phyloP scores from a whole-genome alignment of 2,797 vertebrate genomes.

The Sternotherus odoratus region DNA sequence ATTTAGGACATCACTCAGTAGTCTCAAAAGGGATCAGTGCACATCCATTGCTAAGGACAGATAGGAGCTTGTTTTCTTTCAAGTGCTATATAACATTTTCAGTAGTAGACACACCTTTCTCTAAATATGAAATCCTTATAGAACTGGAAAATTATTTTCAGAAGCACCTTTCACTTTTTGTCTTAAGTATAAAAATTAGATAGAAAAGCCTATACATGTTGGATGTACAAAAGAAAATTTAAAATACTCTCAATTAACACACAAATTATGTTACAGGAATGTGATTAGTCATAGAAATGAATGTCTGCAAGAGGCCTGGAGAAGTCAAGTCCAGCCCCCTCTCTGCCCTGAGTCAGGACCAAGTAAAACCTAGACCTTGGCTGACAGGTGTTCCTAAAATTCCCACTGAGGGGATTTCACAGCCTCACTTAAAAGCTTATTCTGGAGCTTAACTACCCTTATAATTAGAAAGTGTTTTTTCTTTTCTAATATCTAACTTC shows the following conservation, averaged over 20 bases:
- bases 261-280: conserved; percentile 58
- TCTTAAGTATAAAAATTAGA: conserved; percentile 53
- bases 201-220: conserved; percentile 31
- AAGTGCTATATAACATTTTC: conserved; percentile 68
- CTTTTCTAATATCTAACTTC: neutral
- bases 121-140: neutral
- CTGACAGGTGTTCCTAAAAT: neutral
- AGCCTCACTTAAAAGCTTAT: neutral
- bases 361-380: neutral
- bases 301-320: neutral
- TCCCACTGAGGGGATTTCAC: neutral
- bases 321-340: neutral
- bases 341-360: neutral
- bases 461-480: neutral
- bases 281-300: neutral
- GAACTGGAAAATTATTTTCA: conserved; percentile 19
- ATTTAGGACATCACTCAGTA: conserved; percentile 75
- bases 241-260: conserved; percentile 42
- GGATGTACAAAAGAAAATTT: conserved; percentile 26
- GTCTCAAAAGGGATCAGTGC: conserved; percentile 64
- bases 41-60: conserved; percentile 40
- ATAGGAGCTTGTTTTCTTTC: conserved; percentile 52
- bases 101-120: conserved; percentile 62
- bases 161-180: conserved; percentile 52
- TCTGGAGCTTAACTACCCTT: neutral